Evolutionary conservation across 2,113 vertebrate genomes (phyloP).

Genomic region (Vicugna pacos): DNA sequence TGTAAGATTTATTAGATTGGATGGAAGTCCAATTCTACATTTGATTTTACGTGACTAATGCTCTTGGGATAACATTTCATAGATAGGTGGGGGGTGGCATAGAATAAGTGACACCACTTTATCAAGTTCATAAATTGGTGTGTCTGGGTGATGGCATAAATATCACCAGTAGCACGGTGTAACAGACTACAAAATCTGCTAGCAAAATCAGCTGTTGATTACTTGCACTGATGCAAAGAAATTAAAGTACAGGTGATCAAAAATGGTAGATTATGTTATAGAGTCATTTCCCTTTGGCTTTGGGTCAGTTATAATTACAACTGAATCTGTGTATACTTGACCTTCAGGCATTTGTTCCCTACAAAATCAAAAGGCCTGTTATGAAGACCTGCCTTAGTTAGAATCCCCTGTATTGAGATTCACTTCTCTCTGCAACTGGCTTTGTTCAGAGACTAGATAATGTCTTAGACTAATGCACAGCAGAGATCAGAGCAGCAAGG

Average conservation of each 20-base stretch:
- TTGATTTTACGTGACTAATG: conserved; percentile 43
- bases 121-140: neutral
- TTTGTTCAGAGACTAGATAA: conserved; percentile 27
- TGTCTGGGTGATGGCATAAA: neutral
- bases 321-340: neutral
- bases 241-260: neutral
- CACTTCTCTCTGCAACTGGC: neutral
- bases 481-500: neutral
- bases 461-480: neutral
- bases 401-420: neutral
- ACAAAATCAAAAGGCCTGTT: neutral
- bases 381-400: neutral
- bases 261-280: neutral
- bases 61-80: neutral
- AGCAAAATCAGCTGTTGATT: neutral
- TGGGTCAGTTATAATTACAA: neutral
- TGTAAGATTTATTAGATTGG: conserved; percentile 51
- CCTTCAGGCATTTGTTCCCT: neutral
- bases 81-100: neutral
- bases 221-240: conserved; percentile 13
- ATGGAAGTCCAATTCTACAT: conserved; percentile 34
- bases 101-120: neutral
- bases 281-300: conserved; percentile 15
- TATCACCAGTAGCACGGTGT: neutral
- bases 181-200: neutral